Percentiles rank a stretch among this genome's conserved stretches.
phyloP scores from a whole-genome alignment of 2,113 vertebrate species.

The Hemicordylus capensis region DNA sequence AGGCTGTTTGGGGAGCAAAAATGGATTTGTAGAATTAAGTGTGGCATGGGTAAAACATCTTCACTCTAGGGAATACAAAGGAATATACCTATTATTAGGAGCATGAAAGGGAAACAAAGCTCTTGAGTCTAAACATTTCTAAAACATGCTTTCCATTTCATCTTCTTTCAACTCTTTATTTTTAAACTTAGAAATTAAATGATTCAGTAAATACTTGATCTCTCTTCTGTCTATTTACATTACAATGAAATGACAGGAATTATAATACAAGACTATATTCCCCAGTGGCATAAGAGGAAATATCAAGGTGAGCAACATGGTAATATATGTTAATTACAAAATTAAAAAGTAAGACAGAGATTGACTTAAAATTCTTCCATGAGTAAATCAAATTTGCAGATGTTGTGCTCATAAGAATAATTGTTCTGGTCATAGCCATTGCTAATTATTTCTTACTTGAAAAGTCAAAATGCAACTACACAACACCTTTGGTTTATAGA shows the following conservation, averaged over 20 bases:
- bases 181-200: not conserved
- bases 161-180: not conserved
- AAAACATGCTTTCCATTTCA: not conserved
- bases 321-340: slow-evolving; percentile 6
- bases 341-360: not conserved
- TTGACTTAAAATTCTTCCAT: not conserved
- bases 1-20: too few species aligned
- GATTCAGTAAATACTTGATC: not conserved
- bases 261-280: not conserved
- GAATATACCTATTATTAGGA: not conserved
- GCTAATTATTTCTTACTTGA: not conserved
- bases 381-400: not conserved
- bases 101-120: not conserved
- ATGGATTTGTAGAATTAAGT: not conserved
- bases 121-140: not conserved
- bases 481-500: slow-evolving; percentile 18
- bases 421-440: not conserved
- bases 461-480: slow-evolving; percentile 7
- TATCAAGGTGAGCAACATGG: not conserved
- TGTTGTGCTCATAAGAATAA: slow-evolving; percentile 5
- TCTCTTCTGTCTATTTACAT: not conserved
- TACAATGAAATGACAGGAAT: slow-evolving; percentile 2
- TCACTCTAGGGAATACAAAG: too few species aligned
- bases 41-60: not conserved
- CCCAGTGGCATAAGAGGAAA: not conserved